phyloP scores from a whole-genome alignment of 2,888 invertebrate species.

The Catocala sponsa region DNA sequence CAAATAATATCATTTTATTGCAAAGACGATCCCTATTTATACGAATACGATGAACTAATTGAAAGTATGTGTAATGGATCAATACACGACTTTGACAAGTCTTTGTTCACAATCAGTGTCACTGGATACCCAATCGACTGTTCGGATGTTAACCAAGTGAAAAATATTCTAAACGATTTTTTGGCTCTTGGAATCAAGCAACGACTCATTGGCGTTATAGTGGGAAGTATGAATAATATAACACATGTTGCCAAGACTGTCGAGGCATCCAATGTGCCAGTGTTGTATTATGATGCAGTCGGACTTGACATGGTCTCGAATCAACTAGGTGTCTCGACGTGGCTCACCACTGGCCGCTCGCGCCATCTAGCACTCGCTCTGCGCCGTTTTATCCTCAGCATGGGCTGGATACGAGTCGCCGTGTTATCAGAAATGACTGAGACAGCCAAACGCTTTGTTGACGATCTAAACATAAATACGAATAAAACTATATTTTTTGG shows the following conservation, averaged over 20 bases:
- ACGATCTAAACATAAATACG: not conserved
- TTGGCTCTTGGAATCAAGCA: too few relatives aligned
- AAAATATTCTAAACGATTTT: not conserved
- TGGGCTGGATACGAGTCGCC: not conserved
- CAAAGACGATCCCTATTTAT: constrained; percentile 22
- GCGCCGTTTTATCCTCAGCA: not conserved
- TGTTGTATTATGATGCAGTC: not conserved
- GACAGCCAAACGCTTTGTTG: not conserved
- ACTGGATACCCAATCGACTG: not conserved
- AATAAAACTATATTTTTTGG: not conserved
- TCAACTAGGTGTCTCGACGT: not conserved
- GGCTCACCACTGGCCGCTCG: not conserved
- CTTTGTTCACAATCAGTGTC: not conserved
- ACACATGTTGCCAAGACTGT: not conserved
- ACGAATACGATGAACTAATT: not conserved
- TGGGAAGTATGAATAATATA: not conserved
- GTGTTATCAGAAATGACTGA: not conserved
- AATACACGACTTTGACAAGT: not conserved
- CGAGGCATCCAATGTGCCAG: not conserved
- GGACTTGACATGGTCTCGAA: not conserved
- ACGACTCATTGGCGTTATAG: not conserved
- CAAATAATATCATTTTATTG: constrained; percentile 33
- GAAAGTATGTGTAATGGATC: not conserved
- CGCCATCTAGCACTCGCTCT: not conserved
- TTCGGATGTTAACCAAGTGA: not conserved